These are phyloP conservation scores for Ramazzottius varieornatus DNA, from an alignment of 2,888 invertebrate genomes.

Conservation along the genomic window DNA sequence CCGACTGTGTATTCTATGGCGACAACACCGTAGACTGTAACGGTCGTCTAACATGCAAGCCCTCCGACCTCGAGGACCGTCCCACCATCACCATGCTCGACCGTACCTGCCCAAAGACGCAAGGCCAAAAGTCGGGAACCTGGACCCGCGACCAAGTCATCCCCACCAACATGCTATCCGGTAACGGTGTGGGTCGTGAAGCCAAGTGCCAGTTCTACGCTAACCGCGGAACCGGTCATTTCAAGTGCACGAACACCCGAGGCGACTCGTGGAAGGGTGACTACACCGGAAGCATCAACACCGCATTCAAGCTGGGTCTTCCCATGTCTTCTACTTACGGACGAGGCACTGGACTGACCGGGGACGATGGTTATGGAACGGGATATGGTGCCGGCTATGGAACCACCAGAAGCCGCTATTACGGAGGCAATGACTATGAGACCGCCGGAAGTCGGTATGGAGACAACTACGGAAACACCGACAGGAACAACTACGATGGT, in stretches of 20 bases:
- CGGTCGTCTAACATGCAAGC: neutral
- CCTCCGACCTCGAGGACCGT: neutral
- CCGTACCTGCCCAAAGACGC: neutral
- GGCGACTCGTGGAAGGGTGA: neutral
- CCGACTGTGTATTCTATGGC: neutral
- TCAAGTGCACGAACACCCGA: neutral
- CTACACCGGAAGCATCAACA: neutral
- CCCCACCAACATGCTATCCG: neutral
- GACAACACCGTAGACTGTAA: neutral
- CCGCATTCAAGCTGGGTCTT: neutral
- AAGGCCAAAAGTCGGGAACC: neutral
- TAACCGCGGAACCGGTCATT: neutral
- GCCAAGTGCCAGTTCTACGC: neutral
- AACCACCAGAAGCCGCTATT: neutral
- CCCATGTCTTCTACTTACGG: neutral
- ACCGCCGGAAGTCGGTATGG: neutral
- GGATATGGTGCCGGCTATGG: neutral
- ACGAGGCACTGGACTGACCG: neutral
- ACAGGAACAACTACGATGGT: neutral
- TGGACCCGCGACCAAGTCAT: neutral
- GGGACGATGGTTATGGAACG: neutral
- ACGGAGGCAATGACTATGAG: neutral
- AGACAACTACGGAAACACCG: neutral
- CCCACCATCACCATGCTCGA: neutral
- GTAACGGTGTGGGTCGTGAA: neutral